Conservation (phyloP, 1,140 invertebrate species). For the Piezodorus guildinii region DNA sequence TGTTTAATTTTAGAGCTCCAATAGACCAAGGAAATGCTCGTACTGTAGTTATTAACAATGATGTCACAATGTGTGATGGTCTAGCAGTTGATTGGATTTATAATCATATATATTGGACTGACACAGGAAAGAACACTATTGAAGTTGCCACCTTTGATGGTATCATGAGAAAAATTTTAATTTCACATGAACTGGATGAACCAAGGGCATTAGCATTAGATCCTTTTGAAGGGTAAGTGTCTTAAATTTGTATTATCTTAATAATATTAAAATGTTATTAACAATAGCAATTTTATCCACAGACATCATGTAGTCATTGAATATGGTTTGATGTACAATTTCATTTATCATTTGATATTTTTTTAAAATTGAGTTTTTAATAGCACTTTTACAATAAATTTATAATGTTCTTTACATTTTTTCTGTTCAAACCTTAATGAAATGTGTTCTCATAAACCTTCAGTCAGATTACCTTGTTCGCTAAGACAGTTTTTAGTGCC, state of each 20-base stretch:
- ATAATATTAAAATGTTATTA: not conserved
- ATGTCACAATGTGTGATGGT: constrained; percentile 56
- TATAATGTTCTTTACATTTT: too few relatives aligned
- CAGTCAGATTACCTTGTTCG: too few relatives aligned
- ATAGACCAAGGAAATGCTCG: constrained; percentile 76
- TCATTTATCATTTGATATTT: too few relatives aligned
- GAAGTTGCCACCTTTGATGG: constrained; percentile 76
- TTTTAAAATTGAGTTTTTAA: too few relatives aligned
- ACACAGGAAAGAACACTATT: constrained; percentile 80
- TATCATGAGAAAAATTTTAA: constrained; percentile 72
- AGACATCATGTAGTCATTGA: too few relatives aligned
- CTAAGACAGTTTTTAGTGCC: too few relatives aligned
- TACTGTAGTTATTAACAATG: constrained; percentile 57
- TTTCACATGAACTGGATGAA: constrained; percentile 72
- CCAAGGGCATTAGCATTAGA: constrained; percentile 91
- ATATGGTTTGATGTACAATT: too few relatives aligned
- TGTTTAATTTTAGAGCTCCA: constrained; percentile 48
- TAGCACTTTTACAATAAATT: too few relatives aligned
- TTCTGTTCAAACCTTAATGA: too few relatives aligned
- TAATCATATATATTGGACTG: constrained; percentile 91
- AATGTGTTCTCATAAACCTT: too few relatives aligned
- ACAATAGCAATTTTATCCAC: too few relatives aligned
- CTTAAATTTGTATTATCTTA: constrained; percentile 32
- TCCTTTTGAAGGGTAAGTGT: constrained; percentile 63
- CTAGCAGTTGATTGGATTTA: constrained; percentile 95